Evolutionary conservation across 2,797 vertebrate genomes (phyloP).

Genomic region (Avahi laniger): DNA sequence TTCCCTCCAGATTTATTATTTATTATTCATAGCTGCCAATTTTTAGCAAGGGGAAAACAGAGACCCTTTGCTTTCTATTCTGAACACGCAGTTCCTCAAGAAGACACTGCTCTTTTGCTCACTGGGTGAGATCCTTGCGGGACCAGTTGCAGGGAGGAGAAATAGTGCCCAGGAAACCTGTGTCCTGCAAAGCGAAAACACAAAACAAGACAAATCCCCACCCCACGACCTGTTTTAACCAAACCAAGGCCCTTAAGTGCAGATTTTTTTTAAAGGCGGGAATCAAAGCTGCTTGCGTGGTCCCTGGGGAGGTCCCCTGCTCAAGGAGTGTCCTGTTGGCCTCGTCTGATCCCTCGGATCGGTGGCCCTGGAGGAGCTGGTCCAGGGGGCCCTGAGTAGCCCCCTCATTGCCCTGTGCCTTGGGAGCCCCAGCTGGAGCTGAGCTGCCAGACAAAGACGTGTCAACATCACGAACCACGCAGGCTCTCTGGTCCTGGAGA

Average conservation of each 20-base stretch:
- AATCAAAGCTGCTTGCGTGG: fast-evolving
- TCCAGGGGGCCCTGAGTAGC: not conserved
- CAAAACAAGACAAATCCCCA: too few species aligned
- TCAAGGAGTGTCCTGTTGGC: not conserved
- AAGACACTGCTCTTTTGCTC: not conserved
- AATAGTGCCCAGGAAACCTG: not conserved
- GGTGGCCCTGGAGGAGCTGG: fast-evolving
- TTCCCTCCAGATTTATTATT: not conserved
- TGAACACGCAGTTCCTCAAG: not conserved
- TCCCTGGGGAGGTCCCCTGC: fast-evolving
- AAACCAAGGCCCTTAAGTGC: not conserved
- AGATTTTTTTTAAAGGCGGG: not conserved
- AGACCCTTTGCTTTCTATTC: not conserved
- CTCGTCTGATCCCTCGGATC: not conserved
- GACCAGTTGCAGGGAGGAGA: fast-evolving
- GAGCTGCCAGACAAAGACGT: not conserved
- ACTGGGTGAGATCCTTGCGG: not conserved
- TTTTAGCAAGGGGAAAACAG: not conserved
- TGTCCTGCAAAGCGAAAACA: not conserved
- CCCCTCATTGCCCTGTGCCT: not conserved
- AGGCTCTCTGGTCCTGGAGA: not conserved
- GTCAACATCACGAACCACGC: not conserved
- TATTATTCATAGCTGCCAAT: too few species aligned
- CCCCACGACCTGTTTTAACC: not conserved
- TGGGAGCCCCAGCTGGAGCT: not conserved